A percentile compares a stretch with the other conserved stretches of the same genome.
phyloP scores from a whole-genome alignment of 1,140 invertebrate genomes.

The Bicyclus anynana region DNA sequence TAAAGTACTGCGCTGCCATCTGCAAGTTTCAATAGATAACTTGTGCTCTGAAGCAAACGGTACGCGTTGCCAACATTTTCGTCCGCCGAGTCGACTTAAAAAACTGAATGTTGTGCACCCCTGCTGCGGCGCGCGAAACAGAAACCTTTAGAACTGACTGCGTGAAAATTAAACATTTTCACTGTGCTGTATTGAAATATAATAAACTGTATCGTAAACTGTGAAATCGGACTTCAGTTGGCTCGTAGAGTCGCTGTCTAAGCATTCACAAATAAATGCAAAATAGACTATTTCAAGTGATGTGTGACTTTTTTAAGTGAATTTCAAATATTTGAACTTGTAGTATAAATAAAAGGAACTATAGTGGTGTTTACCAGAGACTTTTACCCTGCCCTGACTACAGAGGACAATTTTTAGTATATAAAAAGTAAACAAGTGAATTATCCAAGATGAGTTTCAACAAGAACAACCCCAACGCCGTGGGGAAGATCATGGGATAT shows the following conservation, averaged over 20 bases:
- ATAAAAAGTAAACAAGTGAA: conserved; percentile 21
- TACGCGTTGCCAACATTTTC: conserved; percentile 66
- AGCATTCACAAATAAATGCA: conserved; percentile 18
- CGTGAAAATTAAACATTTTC: conserved; percentile 39
- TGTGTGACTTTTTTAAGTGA: conserved; percentile 46
- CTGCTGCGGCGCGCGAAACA: conserved; percentile 55
- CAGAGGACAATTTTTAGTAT: conserved; percentile 15
- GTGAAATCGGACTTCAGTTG: conserved; percentile 42
- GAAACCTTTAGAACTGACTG: conserved; percentile 38
- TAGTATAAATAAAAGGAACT: conserved; percentile 44
- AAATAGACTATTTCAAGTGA: conserved; percentile 36
- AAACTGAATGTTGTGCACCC: conserved; percentile 63
- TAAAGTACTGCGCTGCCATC: conserved; percentile 73
- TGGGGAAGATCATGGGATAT: conserved; percentile 73
- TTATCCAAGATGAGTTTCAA: conserved; percentile 74
- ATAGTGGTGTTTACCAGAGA: conserved; percentile 59
- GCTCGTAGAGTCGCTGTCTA: conserved; percentile 21
- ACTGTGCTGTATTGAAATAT: conserved; percentile 12
- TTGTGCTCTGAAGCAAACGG: conserved; percentile 62
- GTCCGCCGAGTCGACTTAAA: conserved; percentile 42
- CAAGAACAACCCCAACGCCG: conserved; percentile 69
- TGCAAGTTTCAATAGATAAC: conserved; percentile 75
- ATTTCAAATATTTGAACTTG: conserved; percentile 57
- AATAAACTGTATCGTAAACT: conserved; percentile 36
- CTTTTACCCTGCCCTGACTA: conserved; percentile 59